Evolutionary conservation across 2,797 vertebrate species (phyloP).

Genomic region (Neosilurus hyrtlii): DNA sequence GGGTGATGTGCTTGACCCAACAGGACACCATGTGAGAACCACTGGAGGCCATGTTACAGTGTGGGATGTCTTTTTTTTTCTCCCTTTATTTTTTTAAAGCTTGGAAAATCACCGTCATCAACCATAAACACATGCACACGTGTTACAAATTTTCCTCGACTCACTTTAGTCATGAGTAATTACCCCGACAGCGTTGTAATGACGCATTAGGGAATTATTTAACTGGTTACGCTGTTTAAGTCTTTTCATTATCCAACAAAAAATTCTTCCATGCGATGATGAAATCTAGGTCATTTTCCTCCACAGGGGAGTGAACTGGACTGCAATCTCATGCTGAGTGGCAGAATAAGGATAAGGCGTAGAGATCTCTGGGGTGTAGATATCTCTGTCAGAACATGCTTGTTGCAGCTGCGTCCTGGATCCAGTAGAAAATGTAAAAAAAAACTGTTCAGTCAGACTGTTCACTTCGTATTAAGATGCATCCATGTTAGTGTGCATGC

Average conservation of each 20-base stretch:
- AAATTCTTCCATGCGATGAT: neutral
- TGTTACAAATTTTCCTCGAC: neutral
- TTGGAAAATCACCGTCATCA: neutral
- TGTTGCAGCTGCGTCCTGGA: neutral
- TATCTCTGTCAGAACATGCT: neutral
- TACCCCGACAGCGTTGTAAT: neutral
- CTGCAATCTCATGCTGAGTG: neutral
- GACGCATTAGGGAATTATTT: conserved; percentile 6
- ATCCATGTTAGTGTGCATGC: neutral
- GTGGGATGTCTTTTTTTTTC: neutral
- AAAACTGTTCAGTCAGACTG: neutral
- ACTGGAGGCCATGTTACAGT: neutral
- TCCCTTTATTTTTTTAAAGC: too few species aligned
- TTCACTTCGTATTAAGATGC: neutral
- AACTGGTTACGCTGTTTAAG: conserved; percentile 5
- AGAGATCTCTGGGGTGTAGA: neutral
- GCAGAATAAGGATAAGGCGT: neutral
- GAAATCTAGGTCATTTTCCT: conserved; percentile 24
- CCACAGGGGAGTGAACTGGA: neutral
- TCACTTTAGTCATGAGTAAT: neutral
- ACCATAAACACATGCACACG: neutral
- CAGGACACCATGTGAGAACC: neutral
- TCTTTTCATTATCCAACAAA: neutral
- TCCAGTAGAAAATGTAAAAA: neutral
- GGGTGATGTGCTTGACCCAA: conserved; percentile 1